Evolutionary conservation across 2,888 invertebrate species (phyloP), one percentile per base, ranked within the genome.

Genomic region (Drosophila mettleri): DNA sequence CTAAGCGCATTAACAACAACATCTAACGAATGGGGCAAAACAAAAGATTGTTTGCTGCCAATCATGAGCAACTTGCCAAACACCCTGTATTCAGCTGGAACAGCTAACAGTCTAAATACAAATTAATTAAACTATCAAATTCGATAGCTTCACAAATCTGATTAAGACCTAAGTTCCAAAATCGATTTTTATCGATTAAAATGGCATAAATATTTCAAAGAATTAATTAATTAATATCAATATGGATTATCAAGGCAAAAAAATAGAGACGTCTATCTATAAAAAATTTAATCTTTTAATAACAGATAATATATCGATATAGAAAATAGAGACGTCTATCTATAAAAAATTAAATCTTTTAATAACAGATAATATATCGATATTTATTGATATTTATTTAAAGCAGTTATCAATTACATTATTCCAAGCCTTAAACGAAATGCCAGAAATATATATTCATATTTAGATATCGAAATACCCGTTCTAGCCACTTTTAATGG

Each of bases 1-100:
- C 66, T 74, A 70, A 74, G 62, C 74, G 70, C 74, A 74, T 74
- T 74, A 74, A 74, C 67, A 62, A 41, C 20, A 59, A 43, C 22
- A 34, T 31, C 46, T 16, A 18, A 51, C 39, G 39, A 52, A 52
- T n/a, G 31, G 9, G 29, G 7, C 33, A 34, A 14, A 51, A 18
- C 48, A 31, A 1, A 16, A 22, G 10, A 10, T 3, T 6, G 9
- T 22, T 33, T 9, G 8, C 6, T 1, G 6, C 2, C 22, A 8
- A 1, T 22, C n/a, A 3, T 5, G 14, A 9, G 3, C 1, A 22
- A 24, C 22, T 16, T 2, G 0, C 9, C 6, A 6, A 20, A 22
- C 24, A 49, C 34, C 22, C 33, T 49, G 20, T 16, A 9, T 10
- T 7, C 8, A 8, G 14, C 8, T 39, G 1, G 7, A 14, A 1